phyloP scores from a whole-genome alignment of 2,113 vertebrate genomes.

The Nipponia nippon region DNA sequence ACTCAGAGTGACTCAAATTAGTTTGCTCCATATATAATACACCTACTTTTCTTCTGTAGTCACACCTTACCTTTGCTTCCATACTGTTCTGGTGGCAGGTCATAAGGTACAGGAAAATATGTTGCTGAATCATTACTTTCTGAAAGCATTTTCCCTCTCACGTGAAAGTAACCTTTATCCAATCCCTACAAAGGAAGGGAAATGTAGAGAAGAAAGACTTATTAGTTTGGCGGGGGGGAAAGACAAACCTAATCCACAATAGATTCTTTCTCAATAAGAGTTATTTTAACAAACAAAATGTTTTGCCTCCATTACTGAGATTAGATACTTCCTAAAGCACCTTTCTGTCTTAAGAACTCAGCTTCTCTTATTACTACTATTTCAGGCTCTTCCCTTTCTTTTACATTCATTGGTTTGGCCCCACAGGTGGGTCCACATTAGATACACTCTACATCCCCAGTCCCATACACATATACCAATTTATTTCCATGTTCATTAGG shows the following conservation, averaged over 20 bases:
- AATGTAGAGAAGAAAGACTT: not conserved
- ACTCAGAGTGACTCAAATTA: not conserved
- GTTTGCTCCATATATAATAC: not conserved
- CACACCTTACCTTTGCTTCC: constrained; percentile 82
- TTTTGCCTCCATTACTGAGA: not conserved
- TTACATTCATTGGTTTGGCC: not conserved
- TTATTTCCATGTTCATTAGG: not conserved
- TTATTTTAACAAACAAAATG: not conserved
- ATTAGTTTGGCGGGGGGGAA: not conserved
- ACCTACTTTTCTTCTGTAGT: not conserved
- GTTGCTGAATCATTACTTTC: constrained; percentile 55
- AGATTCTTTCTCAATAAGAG: not conserved
- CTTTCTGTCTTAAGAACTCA: not conserved
- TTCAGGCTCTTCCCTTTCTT: not conserved
- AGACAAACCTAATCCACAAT: not conserved
- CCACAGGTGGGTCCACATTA: not conserved
- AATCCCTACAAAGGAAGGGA: constrained; percentile 52
- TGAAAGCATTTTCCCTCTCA: constrained; percentile 75
- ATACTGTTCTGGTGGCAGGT: constrained; percentile 88
- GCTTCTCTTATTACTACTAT: not conserved
- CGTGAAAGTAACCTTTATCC: constrained; percentile 72
- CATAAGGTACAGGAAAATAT: constrained; percentile 90
- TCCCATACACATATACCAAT: not conserved
- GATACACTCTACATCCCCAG: not conserved
- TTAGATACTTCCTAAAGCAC: not conserved